Evolutionary conservation across 1,140 invertebrate genomes (phyloP), one percentile per base, ranked within the genome.

Genomic region (Eufriesea mexicana): DNA sequence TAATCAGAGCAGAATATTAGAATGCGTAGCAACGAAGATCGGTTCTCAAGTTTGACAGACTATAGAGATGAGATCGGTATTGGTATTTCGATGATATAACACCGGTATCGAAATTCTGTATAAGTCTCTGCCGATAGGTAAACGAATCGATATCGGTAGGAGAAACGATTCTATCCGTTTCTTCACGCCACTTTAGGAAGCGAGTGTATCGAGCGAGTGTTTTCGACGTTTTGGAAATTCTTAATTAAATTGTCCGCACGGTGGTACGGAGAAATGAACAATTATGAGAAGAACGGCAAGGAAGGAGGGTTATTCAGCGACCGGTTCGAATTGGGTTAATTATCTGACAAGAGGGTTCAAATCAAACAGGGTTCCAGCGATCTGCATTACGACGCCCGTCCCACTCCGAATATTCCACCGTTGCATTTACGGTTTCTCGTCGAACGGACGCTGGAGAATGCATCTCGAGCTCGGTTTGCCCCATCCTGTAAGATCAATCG

Each of bases 301-400:
- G 57, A 61, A 79, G 55, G n/a, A 62, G 67, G 47, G 45, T 72
- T 79, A 51, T 61, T 70, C 66, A 71, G 42, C 51, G 42, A 49
- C 12, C 42, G 42, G 28, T 49, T 54, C 71, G 70, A 81, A 81
- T 81, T 81, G 71, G 79, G 79, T 81, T 81, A 81, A 81, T 81
- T 81, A 71, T 75, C 61, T 66, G 61, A 81, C 79, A 66, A 74
- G 61, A 55, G 70, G 70, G 61, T 80, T 54, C 68, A 16, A 80
- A 81, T 75, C 79, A 64, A 81, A 75, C 42, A 20, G 71, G 62
- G 28, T 55, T 45, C n/a, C 61, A 35, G 35, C 47, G 79, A 81
- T 81, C 79, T 81, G 47, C 51, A 79, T 84, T 84, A 72, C 57
- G 59, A 62, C 25, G 49, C 12, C 35, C 55, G 35, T 66, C 47